Percentiles rank a stretch among this genome's conserved stretches.
phyloP scores from a whole-genome alignment of 2,888 invertebrate species.

The Torymus texanus region DNA sequence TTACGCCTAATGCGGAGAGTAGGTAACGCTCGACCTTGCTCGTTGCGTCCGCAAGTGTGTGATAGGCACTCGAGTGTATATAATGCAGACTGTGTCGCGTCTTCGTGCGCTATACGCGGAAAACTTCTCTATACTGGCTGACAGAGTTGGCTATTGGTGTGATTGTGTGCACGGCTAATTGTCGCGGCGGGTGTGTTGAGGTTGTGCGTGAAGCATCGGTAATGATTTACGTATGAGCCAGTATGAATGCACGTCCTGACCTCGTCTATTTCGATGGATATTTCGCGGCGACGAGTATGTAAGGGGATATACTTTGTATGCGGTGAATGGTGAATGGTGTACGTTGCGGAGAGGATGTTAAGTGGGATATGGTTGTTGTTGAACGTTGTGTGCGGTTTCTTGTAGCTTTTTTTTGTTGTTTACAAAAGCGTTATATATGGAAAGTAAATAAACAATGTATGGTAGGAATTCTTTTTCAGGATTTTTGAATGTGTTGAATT shows the following conservation, averaged over 20 bases:
- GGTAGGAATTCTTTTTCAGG: too few species aligned
- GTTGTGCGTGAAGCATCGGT: slow-evolving; percentile 37
- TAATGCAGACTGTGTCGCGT: slow-evolving; percentile 68
- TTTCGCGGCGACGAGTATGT: neutral
- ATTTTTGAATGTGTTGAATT: too few species aligned
- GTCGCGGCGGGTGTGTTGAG: slow-evolving; percentile 19
- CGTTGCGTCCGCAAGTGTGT: too few species aligned
- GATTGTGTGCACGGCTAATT: slow-evolving; percentile 34
- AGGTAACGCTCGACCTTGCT: neutral
- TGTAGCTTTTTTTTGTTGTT: too few species aligned
- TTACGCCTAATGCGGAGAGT: slow-evolving; percentile 25
- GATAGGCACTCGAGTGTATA: slow-evolving; percentile 39
- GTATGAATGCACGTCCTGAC: slow-evolving; percentile 26
- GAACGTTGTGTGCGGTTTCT: too few species aligned
- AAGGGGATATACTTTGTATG: too few species aligned
- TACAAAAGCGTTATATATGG: too few species aligned
- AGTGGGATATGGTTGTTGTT: too few species aligned
- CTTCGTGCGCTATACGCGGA: slow-evolving; percentile 60
- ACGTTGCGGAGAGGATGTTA: too few species aligned
- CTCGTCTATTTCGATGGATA: slow-evolving; percentile 44
- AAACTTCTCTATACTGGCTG: slow-evolving; percentile 56
- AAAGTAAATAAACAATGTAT: too few species aligned
- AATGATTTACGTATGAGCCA: slow-evolving; percentile 45
- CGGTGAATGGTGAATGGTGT: too few species aligned
- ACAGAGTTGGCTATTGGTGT: too few species aligned